Base-by-base conservation (phyloP, 2,113 vertebrate genomes). In the Prunella himalayana region DNA sequence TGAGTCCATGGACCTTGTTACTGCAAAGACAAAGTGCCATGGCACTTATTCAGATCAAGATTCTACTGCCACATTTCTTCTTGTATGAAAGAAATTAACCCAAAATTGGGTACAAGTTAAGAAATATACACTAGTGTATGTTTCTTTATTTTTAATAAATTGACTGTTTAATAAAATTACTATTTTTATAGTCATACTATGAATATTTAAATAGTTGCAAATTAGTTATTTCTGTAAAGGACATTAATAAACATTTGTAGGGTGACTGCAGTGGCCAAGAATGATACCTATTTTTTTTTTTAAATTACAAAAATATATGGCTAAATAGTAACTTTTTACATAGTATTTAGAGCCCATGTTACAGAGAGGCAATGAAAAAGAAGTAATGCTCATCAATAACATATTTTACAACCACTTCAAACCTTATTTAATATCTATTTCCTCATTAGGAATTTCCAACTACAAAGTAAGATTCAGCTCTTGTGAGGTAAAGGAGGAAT, bases 61-160 rank as follows among this genome's bases (percentile, higher is more conserved):
- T 27, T 21, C 16, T 88, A 30, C 39, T 71, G 17, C 1, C 3
- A 42, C 2, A 73, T 59, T 61, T 68, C 27, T 51, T 69, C 9
- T 61, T 65, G 2, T n/a, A 5, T 70, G 31, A 79, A 41, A 84
- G 21, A 66, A 60, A 31, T 78, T 60, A 81, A 68, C 16, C 6
- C 18, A 59, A 5, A 16, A 31, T 7, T 18, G 12, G 8, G 8
- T 57, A 31, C 9, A 50, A 63, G 9, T 15, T 51, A 49, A 37
- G 42, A 65, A 69, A 56, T 15, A 31, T 15, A 31, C 1, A 49
- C 4, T 3, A 1, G 1, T 17, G 6, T 42, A 50, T 35, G 7
- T 4, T 47, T 63, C 4, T 42, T 68, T 78, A 24, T 68, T 56
- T 70, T 61, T 13, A 37, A 37, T 37, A 37, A 37, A 37, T 37